A percentile compares a stretch with the other conserved stretches of the same genome.
Evolutionary conservation across 2,888 invertebrate genomes (phyloP).

Genomic region (Synergus itoensis): DNA sequence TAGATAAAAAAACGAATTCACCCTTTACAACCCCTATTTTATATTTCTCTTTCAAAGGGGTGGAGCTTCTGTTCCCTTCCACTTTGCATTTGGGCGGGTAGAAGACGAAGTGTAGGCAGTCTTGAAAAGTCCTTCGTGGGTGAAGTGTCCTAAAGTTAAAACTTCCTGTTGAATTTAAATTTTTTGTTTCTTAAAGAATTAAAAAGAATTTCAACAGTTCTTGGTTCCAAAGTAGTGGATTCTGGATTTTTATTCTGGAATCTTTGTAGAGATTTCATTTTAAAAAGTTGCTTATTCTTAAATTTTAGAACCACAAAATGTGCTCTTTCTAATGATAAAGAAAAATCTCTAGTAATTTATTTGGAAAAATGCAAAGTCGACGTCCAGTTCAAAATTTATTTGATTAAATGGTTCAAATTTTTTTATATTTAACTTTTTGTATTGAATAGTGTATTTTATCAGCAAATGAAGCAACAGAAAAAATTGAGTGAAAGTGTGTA

Average conservation of each 20-base stretch:
- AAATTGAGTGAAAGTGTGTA: not conserved
- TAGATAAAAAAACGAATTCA: slow-evolving; percentile 47
- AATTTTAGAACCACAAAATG: not conserved
- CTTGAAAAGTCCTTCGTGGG: slow-evolving; percentile 54
- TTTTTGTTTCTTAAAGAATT: not conserved
- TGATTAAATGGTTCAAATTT: not conserved
- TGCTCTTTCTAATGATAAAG: not conserved
- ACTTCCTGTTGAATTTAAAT: slow-evolving; percentile 42
- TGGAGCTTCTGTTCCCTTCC: slow-evolving; percentile 71
- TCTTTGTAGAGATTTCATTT: not conserved
- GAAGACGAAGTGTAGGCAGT: slow-evolving; percentile 65
- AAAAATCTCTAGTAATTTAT: not conserved
- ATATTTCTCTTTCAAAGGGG: slow-evolving; percentile 64
- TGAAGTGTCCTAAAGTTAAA: slow-evolving; percentile 56
- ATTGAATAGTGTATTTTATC: not conserved
- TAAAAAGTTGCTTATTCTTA: not conserved
- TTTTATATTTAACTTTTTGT: not conserved
- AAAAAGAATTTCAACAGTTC: not conserved
- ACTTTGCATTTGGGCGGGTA: slow-evolving; percentile 68
- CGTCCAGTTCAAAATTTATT: not conserved
- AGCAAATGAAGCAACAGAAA: not conserved
- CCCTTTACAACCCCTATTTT: slow-evolving; percentile 44
- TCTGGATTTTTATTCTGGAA: not conserved
- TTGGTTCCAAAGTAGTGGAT: not conserved
- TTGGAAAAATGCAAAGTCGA: not conserved